Evolutionary conservation across 2,888 invertebrate species (phyloP), one percentile per base, ranked within the genome.

Genomic region (Tortrix viridana): DNA sequence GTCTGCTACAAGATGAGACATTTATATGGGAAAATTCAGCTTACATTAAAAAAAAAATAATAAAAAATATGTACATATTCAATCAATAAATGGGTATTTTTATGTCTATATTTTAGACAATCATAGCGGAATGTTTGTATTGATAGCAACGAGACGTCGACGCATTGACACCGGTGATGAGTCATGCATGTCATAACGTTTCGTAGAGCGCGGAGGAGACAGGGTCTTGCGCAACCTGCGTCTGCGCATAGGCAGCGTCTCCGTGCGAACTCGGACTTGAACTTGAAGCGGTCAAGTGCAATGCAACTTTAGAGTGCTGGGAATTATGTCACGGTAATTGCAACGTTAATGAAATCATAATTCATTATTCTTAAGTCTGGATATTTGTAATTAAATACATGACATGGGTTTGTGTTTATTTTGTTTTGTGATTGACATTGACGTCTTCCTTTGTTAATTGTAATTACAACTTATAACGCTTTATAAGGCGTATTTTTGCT

Each of bases 231-330:
- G 79, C 83, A 85, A 85, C 79, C 46, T 62, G 62, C 71, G 53
- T 53, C 66, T 68, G 70, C 64, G 54, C 22, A 38, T 41, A 41
- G 43, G 32, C 50, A 44, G 74, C 71, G 73, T 69, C n/a, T n/a
- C 74, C 71, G 71, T 74, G 72, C 73, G 71, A 75, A 74, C 75
- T 79, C 81, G 82, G 84, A 85, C 88, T 88, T 89, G 88, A 88
- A 88, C 87, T 80, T 74, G 68, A 63, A 65, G 77, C 82, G 85
- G 87, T 89, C 86, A 88, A 88, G 86, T 81, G 77, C 82, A 84
- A 79, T 76, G 77, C 74, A 73, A 71, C 69, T 54, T 23, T 56
- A 46, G 50, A 52, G 62, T 19, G 44, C 16, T 53, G 47, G 41
- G 57, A 56, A 62, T 48, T 38, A 37, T 37, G 56, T 44, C 26